Percentiles rank a stretch among this genome's conserved stretches.
Evolutionary conservation across 2,113 vertebrate genomes (phyloP).

Genomic region (Sceloporus tristichus): DNA sequence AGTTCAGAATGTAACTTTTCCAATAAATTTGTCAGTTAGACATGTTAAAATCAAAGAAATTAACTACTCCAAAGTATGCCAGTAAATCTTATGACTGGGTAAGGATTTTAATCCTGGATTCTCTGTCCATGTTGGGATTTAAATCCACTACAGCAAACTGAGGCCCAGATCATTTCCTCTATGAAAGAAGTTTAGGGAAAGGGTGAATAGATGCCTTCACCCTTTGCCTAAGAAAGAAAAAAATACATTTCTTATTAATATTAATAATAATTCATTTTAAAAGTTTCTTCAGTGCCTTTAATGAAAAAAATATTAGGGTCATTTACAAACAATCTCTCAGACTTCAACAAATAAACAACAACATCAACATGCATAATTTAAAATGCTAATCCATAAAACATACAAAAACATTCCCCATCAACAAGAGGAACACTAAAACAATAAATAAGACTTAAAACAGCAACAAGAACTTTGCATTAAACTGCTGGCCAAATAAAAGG

Average conservation of each 20-base stretch:
- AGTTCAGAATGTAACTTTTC: too few species aligned
- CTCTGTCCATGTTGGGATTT: too few species aligned
- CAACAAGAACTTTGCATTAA: background rate
- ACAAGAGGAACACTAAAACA: background rate
- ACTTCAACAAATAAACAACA: background rate
- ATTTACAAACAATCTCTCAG: background rate
- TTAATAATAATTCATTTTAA: background rate
- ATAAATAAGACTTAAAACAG: background rate
- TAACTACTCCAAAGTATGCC: too few species aligned
- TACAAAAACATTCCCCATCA: background rate
- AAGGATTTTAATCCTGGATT: too few species aligned
- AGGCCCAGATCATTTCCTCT: too few species aligned
- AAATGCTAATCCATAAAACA: background rate
- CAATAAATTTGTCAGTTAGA: too few species aligned
- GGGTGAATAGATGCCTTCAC: background rate
- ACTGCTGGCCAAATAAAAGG: background rate
- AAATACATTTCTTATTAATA: background rate
- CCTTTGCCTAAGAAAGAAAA: background rate
- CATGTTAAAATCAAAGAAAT: too few species aligned
- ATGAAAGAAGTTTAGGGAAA: background rate
- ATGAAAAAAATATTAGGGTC: background rate
- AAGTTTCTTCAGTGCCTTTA: background rate
- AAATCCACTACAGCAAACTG: too few species aligned
- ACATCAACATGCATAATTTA: constrained; percentile 16
- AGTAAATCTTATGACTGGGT: too few species aligned